Percentiles rank a stretch among this genome's conserved stretches.
Evolutionary conservation across 1,140 invertebrate species (phyloP).

Genomic region (Microplitis demolitor): DNA sequence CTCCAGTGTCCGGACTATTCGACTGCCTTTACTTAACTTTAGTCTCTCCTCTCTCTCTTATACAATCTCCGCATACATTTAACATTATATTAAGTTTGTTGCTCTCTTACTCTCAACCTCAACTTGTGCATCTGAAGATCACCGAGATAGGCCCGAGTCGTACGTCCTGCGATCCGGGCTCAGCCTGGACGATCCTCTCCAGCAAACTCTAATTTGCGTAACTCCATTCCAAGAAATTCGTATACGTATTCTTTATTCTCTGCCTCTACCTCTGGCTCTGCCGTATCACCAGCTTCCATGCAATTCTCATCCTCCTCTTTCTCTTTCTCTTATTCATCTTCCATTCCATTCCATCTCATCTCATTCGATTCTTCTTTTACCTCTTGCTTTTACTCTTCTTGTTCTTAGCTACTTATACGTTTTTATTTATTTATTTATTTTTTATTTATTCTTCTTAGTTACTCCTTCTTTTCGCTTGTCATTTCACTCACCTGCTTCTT

Average conservation of each 20-base stretch:
- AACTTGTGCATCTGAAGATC: conserved; percentile 33
- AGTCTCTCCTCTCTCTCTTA: neutral
- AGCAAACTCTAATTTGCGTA: conserved; percentile 44
- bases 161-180: conserved; percentile 8
- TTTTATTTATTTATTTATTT: neutral
- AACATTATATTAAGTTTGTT: conserved; percentile 10
- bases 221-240: conserved; percentile 42
- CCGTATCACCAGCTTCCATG: neutral
- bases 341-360: neutral
- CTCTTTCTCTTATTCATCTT: neutral
- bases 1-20: neutral
- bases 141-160: conserved; percentile 35
- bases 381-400: too few relatives aligned
- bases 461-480: conserved; percentile 10
- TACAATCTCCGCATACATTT: conserved; percentile 4
- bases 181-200: neutral
- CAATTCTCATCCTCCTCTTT: neutral
- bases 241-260: conserved; percentile 1
- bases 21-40: too few relatives aligned
- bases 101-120: conserved; percentile 20
- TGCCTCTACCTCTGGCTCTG: conserved; percentile 12
- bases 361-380: neutral
- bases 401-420: conserved; percentile 3
- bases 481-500: conserved; percentile 26
- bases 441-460: conserved; percentile 1